Evolutionary conservation across 2,797 vertebrate genomes (phyloP), one percentile per base, ranked within the genome.

Genomic region (Cetoscarus ocellatus): DNA sequence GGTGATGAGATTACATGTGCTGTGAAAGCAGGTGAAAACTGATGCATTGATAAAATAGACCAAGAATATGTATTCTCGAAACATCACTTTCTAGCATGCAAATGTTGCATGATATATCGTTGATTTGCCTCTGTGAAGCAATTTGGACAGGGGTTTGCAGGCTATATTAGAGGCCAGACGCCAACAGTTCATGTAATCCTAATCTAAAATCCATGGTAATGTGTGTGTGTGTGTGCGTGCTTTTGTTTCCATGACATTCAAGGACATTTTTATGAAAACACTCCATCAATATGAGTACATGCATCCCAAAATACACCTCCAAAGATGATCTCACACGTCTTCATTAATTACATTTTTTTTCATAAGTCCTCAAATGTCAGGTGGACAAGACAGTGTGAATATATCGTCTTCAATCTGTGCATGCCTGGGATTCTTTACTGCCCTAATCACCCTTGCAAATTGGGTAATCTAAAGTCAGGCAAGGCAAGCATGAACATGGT

Each of bases 81-180:
- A 27, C 27, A 27, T 27, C 27, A 27, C 27, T 27, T 27, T 27
- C 27, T 27, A 27, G 4, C 36, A 7, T 17, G 13, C 36, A 17
- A 36, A 13, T n/a, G 7, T 13, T 6, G n/a, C 15, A 40, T 0
- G 38, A 44, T 18, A 49, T 6, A 40, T 0, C 0, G 34, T 43
- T 38, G 39, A 66, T 59, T 45, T 53, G 17, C 18, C 7, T 15
- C 1, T 47, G 34, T 61, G n/a, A 57, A 42, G 49, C 14, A 8
- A 17, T 56, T 57, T 48, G 5, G 44, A 51, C 47, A 8, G 43
- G n/a, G 17, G 18, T 65, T 61, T 73, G 5, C 12, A 57, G 35
- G 34, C n/a, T 4, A 10, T 35, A 61, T 39, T 13, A 0, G 3
- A 61, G 27, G 15, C 19, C 7, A 15, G 27, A 54, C 27, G 7